Percentiles rank a stretch among this genome's conserved stretches.
Evolutionary conservation across 1,140 invertebrate genomes (phyloP).

Genomic region (Lordiphosa mommai): DNA sequence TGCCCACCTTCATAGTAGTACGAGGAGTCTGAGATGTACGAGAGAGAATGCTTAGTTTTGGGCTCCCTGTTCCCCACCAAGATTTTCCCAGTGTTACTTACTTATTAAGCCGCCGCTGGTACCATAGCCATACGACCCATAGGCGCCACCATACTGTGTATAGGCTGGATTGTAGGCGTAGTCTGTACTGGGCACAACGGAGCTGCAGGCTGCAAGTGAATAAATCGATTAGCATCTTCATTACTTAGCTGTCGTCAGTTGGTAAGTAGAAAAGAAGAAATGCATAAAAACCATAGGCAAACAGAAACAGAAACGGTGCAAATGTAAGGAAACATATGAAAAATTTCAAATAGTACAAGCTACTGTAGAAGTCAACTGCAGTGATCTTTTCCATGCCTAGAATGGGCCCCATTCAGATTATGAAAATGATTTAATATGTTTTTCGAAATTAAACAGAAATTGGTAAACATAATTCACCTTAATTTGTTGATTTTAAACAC

Average conservation of each 20-base stretch:
- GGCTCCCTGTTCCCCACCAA: no score
- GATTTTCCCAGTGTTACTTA: conserved; percentile 82
- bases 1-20: conserved; percentile 84
- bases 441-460: no score
- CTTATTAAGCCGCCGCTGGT: conserved; percentile 87
- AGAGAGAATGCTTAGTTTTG: neutral
- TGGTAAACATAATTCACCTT: no score
- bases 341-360: no score
- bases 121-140: conserved; percentile 87
- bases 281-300: neutral
- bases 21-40: conserved; percentile 81
- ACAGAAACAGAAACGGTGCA: neutral
- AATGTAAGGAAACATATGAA: neutral
- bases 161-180: conserved; percentile 88
- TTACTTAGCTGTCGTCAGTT: neutral
- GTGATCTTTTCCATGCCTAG: no score
- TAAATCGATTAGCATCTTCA: neutral
- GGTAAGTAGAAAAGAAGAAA: neutral
- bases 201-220: conserved; percentile 81
- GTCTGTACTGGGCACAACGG: conserved; percentile 82
- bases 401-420: no score
- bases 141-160: conserved; percentile 87
- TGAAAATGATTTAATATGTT: no score
- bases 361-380: no score
- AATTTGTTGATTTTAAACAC: no score